Evolutionary conservation across 2,888 invertebrate species (phyloP).

Genomic region (Mythimna lalbum): DNA sequence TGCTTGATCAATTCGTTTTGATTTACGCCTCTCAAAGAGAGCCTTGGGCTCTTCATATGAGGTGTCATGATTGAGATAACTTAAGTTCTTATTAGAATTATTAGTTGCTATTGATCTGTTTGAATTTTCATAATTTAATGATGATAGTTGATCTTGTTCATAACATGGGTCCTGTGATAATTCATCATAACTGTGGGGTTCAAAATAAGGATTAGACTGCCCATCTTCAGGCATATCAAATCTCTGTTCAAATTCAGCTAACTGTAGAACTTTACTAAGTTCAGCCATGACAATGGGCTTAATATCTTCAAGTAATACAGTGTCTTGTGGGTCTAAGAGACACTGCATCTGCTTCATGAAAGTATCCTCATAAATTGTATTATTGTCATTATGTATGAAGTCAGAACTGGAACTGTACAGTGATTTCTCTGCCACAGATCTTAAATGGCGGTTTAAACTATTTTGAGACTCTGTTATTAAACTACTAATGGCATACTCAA

Average conservation of each 20-base stretch:
- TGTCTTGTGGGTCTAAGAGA: conserved; percentile 90
- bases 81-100: conserved; percentile 35
- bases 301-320: conserved; percentile 89
- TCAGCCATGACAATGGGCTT: conserved; percentile 91
- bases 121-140: conserved; percentile 44
- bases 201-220: conserved; percentile 60
- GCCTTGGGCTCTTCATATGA: conserved; percentile 57
- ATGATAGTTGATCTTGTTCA: conserved; percentile 57
- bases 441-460: conserved; percentile 84
- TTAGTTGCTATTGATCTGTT: conserved; percentile 55
- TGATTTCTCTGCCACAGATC: conserved; percentile 87
- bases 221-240: conserved; percentile 66
- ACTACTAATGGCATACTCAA: conserved; percentile 88
- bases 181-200: conserved; percentile 62
- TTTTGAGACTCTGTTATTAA: conserved; percentile 88
- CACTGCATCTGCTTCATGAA: conserved; percentile 93
- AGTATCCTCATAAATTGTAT: conserved; percentile 93
- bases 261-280: conserved; percentile 89
- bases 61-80: conserved; percentile 54
- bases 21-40: conserved; percentile 74
- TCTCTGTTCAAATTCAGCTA: conserved; percentile 79
- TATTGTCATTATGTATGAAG: conserved; percentile 91
- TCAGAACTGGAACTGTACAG: conserved; percentile 81
- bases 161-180: conserved; percentile 61
- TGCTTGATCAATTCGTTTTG: conserved; percentile 60